A percentile compares a stretch with the other conserved stretches of the same genome.
Evolutionary conservation across 2,113 vertebrate species (phyloP).

Genomic region (Parus major): DNA sequence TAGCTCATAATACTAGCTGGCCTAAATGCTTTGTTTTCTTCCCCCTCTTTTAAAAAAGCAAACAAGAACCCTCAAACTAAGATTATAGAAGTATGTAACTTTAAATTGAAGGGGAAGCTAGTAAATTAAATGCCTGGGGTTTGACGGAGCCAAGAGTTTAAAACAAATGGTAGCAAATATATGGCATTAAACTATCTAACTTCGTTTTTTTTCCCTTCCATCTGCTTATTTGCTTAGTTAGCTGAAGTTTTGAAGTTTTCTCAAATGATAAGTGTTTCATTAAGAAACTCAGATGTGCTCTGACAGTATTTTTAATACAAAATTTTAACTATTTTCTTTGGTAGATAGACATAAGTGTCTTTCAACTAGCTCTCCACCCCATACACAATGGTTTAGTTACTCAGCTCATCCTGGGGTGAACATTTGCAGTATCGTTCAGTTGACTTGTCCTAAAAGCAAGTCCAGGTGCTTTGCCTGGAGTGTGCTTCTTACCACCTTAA

Average conservation of each 20-base stretch:
- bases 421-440: neutral
- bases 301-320: neutral
- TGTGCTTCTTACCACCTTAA: neutral
- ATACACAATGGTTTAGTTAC: neutral
- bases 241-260: neutral
- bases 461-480: neutral
- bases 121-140: constrained; percentile 10
- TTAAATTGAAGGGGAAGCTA: constrained; percentile 30
- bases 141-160: neutral
- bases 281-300: neutral
- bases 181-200: neutral
- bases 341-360: neutral
- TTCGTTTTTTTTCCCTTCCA: neutral
- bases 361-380: neutral
- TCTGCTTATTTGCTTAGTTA: neutral
- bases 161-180: neutral
- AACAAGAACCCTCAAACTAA: neutral
- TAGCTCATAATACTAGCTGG: neutral
- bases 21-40: neutral
- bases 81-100: constrained; percentile 39
- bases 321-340: neutral
- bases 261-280: neutral
- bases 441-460: neutral
- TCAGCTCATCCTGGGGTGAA: neutral
- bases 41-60: neutral